These are phyloP conservation scores for Agrotis segetum DNA, from an alignment of 2,888 invertebrate species.

Conservation along the genomic window DNA sequence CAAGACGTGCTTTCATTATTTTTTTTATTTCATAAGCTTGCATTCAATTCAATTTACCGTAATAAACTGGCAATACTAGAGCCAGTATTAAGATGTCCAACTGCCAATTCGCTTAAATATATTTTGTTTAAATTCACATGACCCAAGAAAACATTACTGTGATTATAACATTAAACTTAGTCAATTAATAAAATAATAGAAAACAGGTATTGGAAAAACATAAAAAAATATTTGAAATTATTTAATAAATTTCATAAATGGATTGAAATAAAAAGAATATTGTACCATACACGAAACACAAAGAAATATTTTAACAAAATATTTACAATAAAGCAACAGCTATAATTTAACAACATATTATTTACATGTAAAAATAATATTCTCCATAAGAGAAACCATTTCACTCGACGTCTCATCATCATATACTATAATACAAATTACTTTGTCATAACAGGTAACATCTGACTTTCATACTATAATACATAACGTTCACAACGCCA, in stretches of 20 bases:
- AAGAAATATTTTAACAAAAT: constrained; percentile 86
- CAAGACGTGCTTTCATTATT: background rate
- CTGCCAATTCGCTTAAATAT: constrained; percentile 11
- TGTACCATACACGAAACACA: constrained; percentile 82
- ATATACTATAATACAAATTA: constrained; percentile 88
- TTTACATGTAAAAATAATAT: constrained; percentile 83
- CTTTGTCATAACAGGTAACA: constrained; percentile 91
- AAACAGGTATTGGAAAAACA: constrained; percentile 68
- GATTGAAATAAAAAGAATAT: constrained; percentile 77
- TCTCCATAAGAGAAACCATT: constrained; percentile 78
- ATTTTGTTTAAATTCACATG: constrained; percentile 10
- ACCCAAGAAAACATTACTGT: constrained; percentile 55
- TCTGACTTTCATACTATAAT: constrained; percentile 90
- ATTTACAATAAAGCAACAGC: constrained; percentile 89
- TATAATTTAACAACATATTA: constrained; percentile 89
- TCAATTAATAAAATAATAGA: constrained; percentile 54
- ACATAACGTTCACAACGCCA: constrained; percentile 91
- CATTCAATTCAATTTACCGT: constrained; percentile 1
- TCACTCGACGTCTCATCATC: constrained; percentile 76
- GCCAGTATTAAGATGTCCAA: constrained; percentile 8
- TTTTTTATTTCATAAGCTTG: background rate
- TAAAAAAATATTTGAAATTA: constrained; percentile 72
- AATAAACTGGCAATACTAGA: constrained; percentile 1
- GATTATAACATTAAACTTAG: constrained; percentile 66
- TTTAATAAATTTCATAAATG: constrained; percentile 80